phyloP scores from a whole-genome alignment of 2,113 vertebrate genomes.

The Piaya cayana region DNA sequence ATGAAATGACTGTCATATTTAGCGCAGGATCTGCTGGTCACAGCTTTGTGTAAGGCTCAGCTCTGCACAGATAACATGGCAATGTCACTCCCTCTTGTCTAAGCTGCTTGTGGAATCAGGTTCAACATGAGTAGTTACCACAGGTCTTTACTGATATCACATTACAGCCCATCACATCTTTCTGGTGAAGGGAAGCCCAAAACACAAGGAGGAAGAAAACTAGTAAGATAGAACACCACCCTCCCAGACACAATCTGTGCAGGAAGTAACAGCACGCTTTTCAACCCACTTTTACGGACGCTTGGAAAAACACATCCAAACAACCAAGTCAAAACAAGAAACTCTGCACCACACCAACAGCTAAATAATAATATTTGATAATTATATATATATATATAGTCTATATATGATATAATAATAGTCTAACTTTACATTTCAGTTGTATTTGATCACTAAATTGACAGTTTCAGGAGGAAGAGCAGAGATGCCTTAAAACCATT shows the following conservation, averaged over 20 bases:
- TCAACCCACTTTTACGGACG: not conserved
- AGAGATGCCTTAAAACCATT: not conserved
- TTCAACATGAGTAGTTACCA: not conserved
- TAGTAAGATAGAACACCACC: not conserved
- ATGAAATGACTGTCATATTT: not conserved
- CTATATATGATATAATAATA: not conserved
- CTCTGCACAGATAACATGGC: accelerated
- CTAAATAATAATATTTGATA: no score
- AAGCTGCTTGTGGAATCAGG: not conserved
- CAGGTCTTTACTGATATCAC: not conserved
- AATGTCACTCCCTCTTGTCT: not conserved
- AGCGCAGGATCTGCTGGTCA: not conserved
- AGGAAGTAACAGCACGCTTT: not conserved
- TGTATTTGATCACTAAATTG: not conserved
- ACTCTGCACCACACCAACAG: not conserved
- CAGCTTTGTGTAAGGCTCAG: not conserved
- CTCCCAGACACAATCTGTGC: not conserved
- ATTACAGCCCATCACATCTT: not conserved
- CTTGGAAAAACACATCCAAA: not conserved
- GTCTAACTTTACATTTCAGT: not conserved
- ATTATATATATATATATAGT: no score
- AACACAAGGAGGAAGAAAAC: not conserved
- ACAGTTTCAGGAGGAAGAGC: not conserved
- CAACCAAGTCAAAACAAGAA: not conserved
- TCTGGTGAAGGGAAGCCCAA: not conserved